Evolutionary conservation across 2,888 invertebrate genomes (phyloP).

Genomic region (Luperina testacea): DNA sequence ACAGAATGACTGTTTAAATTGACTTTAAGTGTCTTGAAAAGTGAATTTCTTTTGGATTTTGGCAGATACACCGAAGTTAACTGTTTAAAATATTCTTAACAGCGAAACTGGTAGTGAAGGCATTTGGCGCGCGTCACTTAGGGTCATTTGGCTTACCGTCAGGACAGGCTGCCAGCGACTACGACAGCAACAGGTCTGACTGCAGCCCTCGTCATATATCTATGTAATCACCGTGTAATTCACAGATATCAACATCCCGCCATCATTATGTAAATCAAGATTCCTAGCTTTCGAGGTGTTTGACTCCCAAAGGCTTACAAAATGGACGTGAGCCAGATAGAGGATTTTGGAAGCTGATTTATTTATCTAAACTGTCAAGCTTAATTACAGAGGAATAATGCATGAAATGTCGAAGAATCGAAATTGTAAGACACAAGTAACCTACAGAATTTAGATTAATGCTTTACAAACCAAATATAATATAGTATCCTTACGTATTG

Average conservation of each 20-base stretch:
- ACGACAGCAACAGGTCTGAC: slow-evolving; percentile 78
- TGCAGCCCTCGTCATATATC: slow-evolving; percentile 30
- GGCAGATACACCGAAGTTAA: slow-evolving; percentile 58
- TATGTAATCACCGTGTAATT: slow-evolving; percentile 49
- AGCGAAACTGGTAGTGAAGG: slow-evolving; percentile 58
- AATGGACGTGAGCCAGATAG: slow-evolving; percentile 39
- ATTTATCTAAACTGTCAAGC: slow-evolving; percentile 24
- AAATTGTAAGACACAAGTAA: slow-evolving; percentile 5
- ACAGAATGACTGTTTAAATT: not conserved
- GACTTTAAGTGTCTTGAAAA: not conserved
- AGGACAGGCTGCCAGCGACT: slow-evolving; percentile 74
- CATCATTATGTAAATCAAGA: slow-evolving; percentile 50
- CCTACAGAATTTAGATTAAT: not conserved
- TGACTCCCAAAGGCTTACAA: slow-evolving; percentile 24
- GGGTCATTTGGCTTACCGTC: slow-evolving; percentile 79
- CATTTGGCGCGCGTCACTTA: slow-evolving; percentile 72
- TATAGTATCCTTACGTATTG: not conserved
- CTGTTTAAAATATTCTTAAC: slow-evolving; percentile 59
- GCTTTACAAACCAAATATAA: not conserved
- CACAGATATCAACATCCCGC: slow-evolving; percentile 34
- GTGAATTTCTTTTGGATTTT: slow-evolving; percentile 37
- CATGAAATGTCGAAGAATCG: slow-evolving; percentile 6
- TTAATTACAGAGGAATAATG: slow-evolving; percentile 26
- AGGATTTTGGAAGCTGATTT: slow-evolving; percentile 45
- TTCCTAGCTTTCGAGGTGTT: slow-evolving; percentile 30